Evolutionary conservation across 2,797 vertebrate species (phyloP), one percentile per base, ranked within the genome.

Genomic region (Salarias fasciatus): DNA sequence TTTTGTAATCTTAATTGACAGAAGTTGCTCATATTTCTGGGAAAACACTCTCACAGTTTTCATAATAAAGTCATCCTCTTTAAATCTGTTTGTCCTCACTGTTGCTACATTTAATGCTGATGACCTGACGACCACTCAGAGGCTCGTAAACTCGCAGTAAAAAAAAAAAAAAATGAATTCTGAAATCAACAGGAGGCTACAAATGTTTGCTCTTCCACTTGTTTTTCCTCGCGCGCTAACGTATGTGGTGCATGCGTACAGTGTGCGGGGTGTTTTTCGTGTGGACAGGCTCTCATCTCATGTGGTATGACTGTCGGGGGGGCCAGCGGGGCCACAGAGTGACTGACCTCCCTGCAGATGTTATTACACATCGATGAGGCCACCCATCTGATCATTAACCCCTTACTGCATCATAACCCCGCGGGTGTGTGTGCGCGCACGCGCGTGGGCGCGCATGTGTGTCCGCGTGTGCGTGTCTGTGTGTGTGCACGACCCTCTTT

Each of bases 361-460:
- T 85, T 87, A 85, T 85, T 86, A 86, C 83, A 85, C 76, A 66
- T 74, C 18, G 46, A 77, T 69, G 86, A 84, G 78, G 72, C 79
- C 53, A 11, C 42, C 72, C 83, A 82, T 79, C 73, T 87, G 82
- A 85, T 86, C 86, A 54, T 90, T 89, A 88, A 88, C 85, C 79
- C 47, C 79, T 86, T 55, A 44, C 71, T 85, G 77, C 55, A 76
- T 83, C 79, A 88, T 77, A 78, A 69, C 62, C 59, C 70, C 41
- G 63, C 59, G 49, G 44, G 47, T 50, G 41, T 57, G 40, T 69
- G 64, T 41, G 43, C 33, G 42, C 8, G 62, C 35, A 38, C 66
- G 64, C 41, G 46, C 29, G 37, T 11, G 66, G 37, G 31, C 60
- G 37, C 28, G n/a, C 11, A 11, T 52, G 54, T 51, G 46, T 62